These are phyloP conservation scores for Rousettus madagascariensis DNA, from an alignment of 2,797 vertebrate genomes.

Conservation along the genomic window DNA sequence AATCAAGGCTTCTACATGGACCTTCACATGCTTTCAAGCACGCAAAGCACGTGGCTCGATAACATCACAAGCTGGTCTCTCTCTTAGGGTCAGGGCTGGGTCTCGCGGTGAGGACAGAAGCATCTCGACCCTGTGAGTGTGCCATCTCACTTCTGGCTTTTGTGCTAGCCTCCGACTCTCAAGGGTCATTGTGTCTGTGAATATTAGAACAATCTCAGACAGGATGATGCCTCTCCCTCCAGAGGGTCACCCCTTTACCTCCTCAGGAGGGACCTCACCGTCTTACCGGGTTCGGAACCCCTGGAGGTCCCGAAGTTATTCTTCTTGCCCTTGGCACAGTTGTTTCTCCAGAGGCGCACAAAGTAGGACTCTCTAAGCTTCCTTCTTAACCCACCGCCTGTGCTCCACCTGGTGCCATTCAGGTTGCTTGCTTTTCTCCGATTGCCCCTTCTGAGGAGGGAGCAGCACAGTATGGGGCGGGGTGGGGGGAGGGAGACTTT, in stretches of 20 bases:
- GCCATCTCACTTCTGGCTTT: background rate
- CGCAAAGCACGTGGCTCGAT: background rate
- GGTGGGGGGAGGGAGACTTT: background rate
- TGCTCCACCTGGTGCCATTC: too few relatives aligned
- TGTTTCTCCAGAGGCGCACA: background rate
- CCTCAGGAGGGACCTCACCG: background rate
- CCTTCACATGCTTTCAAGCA: background rate
- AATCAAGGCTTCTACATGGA: background rate
- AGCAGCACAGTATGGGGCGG: background rate
- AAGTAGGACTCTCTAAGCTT: background rate
- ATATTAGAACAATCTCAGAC: background rate
- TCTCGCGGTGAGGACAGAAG: background rate
- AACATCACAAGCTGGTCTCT: background rate
- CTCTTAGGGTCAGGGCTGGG: background rate
- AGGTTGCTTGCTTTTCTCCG: background rate
- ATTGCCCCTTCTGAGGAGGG: background rate
- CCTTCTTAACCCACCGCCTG: background rate
- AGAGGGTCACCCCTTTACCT: background rate
- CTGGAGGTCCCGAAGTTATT: background rate
- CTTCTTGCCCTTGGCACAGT: background rate
- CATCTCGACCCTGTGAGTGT: background rate
- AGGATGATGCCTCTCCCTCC: too few relatives aligned
- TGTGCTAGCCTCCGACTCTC: background rate
- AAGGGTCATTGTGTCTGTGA: background rate
- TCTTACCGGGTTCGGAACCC: background rate